Base-by-base conservation (phyloP, 2,797 vertebrate genomes). In the Poeciliopsis paucimaculata region DNA sequence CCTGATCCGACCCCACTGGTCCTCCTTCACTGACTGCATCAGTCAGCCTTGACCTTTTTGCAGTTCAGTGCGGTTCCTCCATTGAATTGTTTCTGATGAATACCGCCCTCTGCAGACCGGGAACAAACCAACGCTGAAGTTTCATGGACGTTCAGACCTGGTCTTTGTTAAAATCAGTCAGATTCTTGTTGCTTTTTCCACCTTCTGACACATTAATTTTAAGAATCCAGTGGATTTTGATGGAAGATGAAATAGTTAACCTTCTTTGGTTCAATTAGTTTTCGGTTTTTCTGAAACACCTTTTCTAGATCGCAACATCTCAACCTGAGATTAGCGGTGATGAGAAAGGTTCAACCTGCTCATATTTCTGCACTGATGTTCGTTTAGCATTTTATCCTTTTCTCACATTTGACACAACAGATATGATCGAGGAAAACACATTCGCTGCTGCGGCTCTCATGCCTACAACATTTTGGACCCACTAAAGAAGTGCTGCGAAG, bases 371-470 rank as follows among this genome's bases (percentile, higher is more conserved):
- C 36, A 41, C 20, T 26, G 9, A 68, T 41, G 36, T 41, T 26
- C 10, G 20, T 41, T 41, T 68, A 4, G 10, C 34, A 41, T 41
- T 68, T 68, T 43, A 46, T 45, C n/a, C 45, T 66, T 12, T 62
- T 74, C 2, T 49, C 16, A 31, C 20, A 15, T 57, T 79, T 88
- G 34, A 81, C 74, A 70, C 51, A 18, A 0, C 75, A 92, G 90
- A 7, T 51, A 85, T 34, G 12, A 1, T 26, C 87, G 41, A 64
- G 28, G 0, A 5, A 1, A 66, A 20, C 49, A 72, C 20, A 26
- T 13, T 60, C 34, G 74, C 36, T 95, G 93, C 80, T 95, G 94
- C 81, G 95, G 93, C 3, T 26, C 45, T 66, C 0, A 83, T 0
- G 75, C 81, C 0, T 94, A 90, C 77, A 36, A 84, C 79, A 49